Evolutionary conservation across 2,797 vertebrate genomes (phyloP), one percentile per base, ranked within the genome.

Genomic region (Phoebastria nigripes): DNA sequence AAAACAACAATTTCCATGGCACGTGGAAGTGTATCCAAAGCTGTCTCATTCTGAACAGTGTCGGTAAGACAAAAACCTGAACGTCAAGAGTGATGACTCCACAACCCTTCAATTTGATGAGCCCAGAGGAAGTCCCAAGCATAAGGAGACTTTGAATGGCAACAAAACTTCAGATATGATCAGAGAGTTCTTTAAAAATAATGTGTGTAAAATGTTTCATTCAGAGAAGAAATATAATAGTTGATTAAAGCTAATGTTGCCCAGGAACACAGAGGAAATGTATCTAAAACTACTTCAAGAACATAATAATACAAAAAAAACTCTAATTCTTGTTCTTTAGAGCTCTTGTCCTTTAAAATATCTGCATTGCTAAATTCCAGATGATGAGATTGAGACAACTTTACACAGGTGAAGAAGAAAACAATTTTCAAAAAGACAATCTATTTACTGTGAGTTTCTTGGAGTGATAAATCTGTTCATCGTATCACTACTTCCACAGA

Each of bases 291-390:
- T 54, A 46, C 4, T 46, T 58, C 16, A 47, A 19, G 22, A 70
- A 29, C 2, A 19, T 6, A 59, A 15, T 37, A 67, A 6, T 8
- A 47, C 1, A 33, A n/a, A 25, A 1, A 0, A 21, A 0, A 0
- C 0, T 49, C 13, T 29, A 52, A 22, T 44, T 63, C 16, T 39
- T 54, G 4, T 39, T 73, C 20, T 67, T 61, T 55, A 56, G 25
- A 73, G 24, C 5, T 49, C 12, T 49, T 39, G 21, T 41, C 17
- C 3, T 63, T 73, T 80, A 69, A 74, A 56, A 35, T 44, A 51
- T 18, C 9, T 54, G 11, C 7, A 13, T 18, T 59, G 14, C 6
- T 74, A n/a, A 56, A 51, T 44, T 62, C 8, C 25, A 46, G 25
- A 58, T 26, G 4, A 12, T 13, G 8, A 46, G 20, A 29, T 15